Base-by-base conservation (phyloP, 37 sponge, comb jelly and placozoan species). In the Eunapius fragilis region DNA sequence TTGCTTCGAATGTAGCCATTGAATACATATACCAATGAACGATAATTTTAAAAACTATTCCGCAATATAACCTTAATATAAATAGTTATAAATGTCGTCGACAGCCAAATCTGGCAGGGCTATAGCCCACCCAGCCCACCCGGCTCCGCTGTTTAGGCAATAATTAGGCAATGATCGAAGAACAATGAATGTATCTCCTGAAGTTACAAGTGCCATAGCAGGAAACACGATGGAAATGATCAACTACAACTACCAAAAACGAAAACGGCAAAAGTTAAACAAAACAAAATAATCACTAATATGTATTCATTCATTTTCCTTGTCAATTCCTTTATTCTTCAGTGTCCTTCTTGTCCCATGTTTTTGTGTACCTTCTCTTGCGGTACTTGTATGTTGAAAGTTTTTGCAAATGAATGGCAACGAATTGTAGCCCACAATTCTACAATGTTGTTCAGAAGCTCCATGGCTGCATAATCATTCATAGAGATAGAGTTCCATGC, bases 401-500 rank as follows among this genome's bases (percentile, higher is more conserved):
- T 58, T 33, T 48, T 58, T 50, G 81, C 81, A 67, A 80, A 80
- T 22, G 81, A 50, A 58, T 68, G 67, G 68, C 81, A 80, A 26
- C 80, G 48, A 26, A 86, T 72, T 11, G 80, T 79, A 31, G 73
- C 71, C 87, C 80, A 86, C 32, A 86, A 71, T 19, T 79, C 27
- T 13, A 45, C 27, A 72, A 86, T 79, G n/a, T 9, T 58, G 28
- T 70, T 10, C 49, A 85, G 48, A 77, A 85, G 45, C 24, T 85
- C 78, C 74, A 84, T 58, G 58, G 22, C 58, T 58, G 58, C 58
- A 58, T 58, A 10, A 58, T 58, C 58, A 58, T 17, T 58, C 19
- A 58, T 19, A 58, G 19, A 58, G 14, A 58, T 58, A 19, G 58
- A 58, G 58, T 58, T 17, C 58, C 58, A 58, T 58, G 58, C 58